Conservation (phyloP, 2,113 vertebrate genomes). For the Lathamus discolor region DNA sequence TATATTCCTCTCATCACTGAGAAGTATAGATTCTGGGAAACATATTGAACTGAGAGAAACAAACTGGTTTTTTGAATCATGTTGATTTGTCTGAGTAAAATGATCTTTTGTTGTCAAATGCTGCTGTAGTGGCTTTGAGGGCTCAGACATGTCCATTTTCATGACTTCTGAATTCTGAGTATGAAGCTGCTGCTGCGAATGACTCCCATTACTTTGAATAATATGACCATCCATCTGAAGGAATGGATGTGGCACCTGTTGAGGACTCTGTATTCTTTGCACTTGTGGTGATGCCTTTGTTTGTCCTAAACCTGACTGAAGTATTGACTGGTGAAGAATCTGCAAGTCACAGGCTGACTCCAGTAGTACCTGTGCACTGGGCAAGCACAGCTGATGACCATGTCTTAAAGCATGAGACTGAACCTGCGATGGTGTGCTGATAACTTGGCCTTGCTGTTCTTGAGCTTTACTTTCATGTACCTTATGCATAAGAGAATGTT, state of each 20-base stretch:
- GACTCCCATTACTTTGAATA: conserved; percentile 78
- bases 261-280: conserved; percentile 82
- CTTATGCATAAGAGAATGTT: conserved; percentile 83
- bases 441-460: conserved; percentile 81
- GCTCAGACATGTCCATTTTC: conserved; percentile 82
- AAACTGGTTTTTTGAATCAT: conserved; percentile 92
- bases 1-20: conserved; percentile 93
- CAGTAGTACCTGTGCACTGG: conserved; percentile 86
- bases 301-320: conserved; percentile 81
- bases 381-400: conserved; percentile 84
- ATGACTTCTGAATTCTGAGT: conserved; percentile 81
- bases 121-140: conserved; percentile 84
- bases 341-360: conserved; percentile 87
- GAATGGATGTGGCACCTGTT: conserved; percentile 82
- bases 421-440: conserved; percentile 70
- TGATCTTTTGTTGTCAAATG: conserved; percentile 81
- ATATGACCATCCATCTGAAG: conserved; percentile 89
- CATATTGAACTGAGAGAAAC: conserved; percentile 91
- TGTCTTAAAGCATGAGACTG: conserved; percentile 78
- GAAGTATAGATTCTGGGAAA: conserved; percentile 93
- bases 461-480: conserved; percentile 81
- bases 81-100: conserved; percentile 85
- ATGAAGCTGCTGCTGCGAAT: conserved; percentile 81
- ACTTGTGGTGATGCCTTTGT: conserved; percentile 81
- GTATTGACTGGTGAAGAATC: conserved; percentile 89